These are phyloP conservation scores for Azemiops feae DNA, from an alignment of 2,113 vertebrate genomes.

Conservation along the genomic window DNA sequence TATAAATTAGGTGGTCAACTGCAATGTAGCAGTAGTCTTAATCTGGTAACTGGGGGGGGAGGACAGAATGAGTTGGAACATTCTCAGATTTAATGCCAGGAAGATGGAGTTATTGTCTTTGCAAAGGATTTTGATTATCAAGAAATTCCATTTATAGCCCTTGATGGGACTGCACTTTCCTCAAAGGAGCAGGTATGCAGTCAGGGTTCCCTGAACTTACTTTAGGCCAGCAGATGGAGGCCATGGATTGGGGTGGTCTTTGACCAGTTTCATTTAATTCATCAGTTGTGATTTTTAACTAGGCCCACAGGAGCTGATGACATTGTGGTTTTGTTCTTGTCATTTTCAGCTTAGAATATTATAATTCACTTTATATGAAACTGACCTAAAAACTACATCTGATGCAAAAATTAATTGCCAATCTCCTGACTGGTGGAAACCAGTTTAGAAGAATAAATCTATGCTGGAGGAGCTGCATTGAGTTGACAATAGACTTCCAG, in stretches of 20 bases:
- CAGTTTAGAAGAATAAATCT: background rate
- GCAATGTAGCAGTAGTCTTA: background rate
- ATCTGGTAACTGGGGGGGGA: background rate
- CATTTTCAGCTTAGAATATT: background rate
- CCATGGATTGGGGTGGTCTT: background rate
- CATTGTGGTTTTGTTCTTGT: background rate
- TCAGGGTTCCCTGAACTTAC: background rate
- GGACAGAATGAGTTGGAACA: background rate
- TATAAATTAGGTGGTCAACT: background rate
- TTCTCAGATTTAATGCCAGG: background rate
- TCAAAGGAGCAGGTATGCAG: background rate
- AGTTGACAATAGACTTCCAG: background rate
- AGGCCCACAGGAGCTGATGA: background rate
- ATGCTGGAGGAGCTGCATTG: background rate
- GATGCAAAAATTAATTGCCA: background rate
- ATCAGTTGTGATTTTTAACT: background rate
- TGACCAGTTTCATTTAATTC: background rate
- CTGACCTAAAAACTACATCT: background rate
- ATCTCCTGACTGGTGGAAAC: background rate
- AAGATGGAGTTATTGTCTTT: background rate
- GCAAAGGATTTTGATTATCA: background rate
- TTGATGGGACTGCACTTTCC: background rate
- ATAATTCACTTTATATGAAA: background rate
- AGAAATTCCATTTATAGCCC: background rate
- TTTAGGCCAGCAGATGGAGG: background rate